Evolutionary conservation across 2,888 invertebrate species (phyloP).

Genomic region (Nipponacmea schrenckii): DNA sequence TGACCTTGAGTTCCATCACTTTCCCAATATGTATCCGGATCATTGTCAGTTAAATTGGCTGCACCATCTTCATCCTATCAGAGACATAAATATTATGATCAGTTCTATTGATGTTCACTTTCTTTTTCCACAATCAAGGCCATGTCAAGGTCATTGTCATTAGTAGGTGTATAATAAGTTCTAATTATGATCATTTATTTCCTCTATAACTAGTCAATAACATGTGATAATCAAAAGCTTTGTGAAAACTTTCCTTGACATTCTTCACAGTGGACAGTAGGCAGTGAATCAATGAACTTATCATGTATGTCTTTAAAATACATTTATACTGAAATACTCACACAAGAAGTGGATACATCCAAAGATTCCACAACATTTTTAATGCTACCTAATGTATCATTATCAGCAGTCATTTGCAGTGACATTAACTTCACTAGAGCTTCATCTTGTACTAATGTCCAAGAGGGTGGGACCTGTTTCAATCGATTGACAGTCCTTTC

Average conservation of each 20-base stretch:
- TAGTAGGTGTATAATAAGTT: too few species aligned
- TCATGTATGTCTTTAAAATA: background rate
- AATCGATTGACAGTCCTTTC: slow-evolving; percentile 51
- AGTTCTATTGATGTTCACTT: background rate
- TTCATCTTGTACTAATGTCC: slow-evolving; percentile 64
- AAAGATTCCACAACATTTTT: slow-evolving; percentile 64
- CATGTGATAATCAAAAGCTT: too few species aligned
- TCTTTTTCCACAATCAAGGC: background rate
- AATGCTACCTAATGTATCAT: slow-evolving; percentile 61
- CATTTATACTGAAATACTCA: slow-evolving; percentile 37
- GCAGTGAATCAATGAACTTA: background rate
- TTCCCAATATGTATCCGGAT: slow-evolving; percentile 67
- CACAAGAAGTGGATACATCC: slow-evolving; percentile 63
- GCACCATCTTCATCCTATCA: slow-evolving; percentile 59
- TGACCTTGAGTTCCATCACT: slow-evolving; percentile 66
- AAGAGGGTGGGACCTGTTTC: slow-evolving; percentile 48
- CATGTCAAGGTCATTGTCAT: background rate
- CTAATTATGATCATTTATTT: too few species aligned
- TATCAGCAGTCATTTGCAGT: slow-evolving; percentile 55
- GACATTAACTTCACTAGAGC: slow-evolving; percentile 61
- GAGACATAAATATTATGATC: slow-evolving; percentile 3
- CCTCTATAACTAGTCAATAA: too few species aligned
- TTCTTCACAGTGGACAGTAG: too few species aligned
- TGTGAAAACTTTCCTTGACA: too few species aligned
- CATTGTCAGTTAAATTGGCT: slow-evolving; percentile 62